Base-by-base conservation (phyloP, 2,113 vertebrate species). In the Podilymbus podiceps region DNA sequence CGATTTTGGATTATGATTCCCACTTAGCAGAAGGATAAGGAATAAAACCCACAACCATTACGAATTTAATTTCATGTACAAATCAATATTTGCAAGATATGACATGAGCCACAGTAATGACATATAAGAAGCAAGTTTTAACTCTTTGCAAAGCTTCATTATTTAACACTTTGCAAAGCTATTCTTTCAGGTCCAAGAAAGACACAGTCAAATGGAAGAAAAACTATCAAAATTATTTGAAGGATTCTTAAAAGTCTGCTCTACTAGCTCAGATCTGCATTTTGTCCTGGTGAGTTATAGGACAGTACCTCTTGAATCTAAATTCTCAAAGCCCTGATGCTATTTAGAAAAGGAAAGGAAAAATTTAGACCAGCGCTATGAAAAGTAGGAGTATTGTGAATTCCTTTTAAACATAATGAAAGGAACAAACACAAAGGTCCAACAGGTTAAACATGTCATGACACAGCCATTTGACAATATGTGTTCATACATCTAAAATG, bases 1-100 rank as follows among this genome's bases (percentile, higher is more conserved):
- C 71, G 91, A 95, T 94, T 95, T 94, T 94, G 89, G 76, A 95
- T 92, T 96, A 92, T 89, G 80, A 87, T 72, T 87, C 30, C 52
- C 60, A 95, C 66, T 95, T 95, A 95, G 69, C 28, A 87, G 64
- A 87, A 91, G 21, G 47, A 89, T 92, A 67, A 95, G 67, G 38
- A 91, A 63, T 58, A 92, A 88, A 87, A 85, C 16, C 0, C 64
- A 87, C 18, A 89, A 44, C 76, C 40, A 53, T 78, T 94, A 81
- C 12, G 85, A 92, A 87, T 87, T 72, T 92, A 52, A 85, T 81
- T 78, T 89, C 33, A 78, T 35, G 23, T 71, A 56, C 40, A 64
- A 89, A 92, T 97, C 93, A 72, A 87, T 96, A 92, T 59, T 71
- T 92, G 73, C 53, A 95, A 85, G 56, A 56, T 58, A 83, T 8